Evolutionary conservation across 37 sponge, comb jelly and placozoan genomes (phyloP).

Genomic region (Amphimedon queenslandica): DNA sequence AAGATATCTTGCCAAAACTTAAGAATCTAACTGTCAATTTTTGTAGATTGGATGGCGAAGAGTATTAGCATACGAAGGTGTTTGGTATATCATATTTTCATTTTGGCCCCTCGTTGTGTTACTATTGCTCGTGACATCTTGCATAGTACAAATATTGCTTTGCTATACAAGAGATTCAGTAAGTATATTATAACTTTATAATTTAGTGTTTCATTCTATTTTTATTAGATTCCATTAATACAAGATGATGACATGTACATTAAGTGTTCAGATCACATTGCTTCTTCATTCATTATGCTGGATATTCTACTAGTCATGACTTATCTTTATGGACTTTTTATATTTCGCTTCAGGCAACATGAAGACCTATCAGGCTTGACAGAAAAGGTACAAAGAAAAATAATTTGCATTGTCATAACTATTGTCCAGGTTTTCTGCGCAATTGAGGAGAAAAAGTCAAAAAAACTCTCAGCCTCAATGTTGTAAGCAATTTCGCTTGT

Average conservation of each 20-base stretch:
- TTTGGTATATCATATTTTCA: no score
- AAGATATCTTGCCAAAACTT: no score
- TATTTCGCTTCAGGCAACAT: no score
- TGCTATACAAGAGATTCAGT: neutral
- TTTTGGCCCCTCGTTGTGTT: neutral
- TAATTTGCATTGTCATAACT: no score
- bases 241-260: no score
- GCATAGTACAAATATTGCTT: neutral
- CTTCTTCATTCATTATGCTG: slow-evolving; percentile 55
- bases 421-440: no score
- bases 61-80: no score
- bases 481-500: no score
- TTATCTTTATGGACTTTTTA: slow-evolving; percentile 64
- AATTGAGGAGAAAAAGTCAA: no score
- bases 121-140: neutral
- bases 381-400: neutral
- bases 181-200: neutral
- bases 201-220: neutral
- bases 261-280: slow-evolving; percentile 31
- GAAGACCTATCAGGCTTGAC: neutral
- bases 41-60: no score
- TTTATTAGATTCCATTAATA: neutral
- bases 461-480: no score
- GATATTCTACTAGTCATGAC: slow-evolving; percentile 59
- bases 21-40: no score